Evolutionary conservation across 2,888 invertebrate species (phyloP), one percentile per base, ranked within the genome.

Genomic region (Candidula unifasciata): DNA sequence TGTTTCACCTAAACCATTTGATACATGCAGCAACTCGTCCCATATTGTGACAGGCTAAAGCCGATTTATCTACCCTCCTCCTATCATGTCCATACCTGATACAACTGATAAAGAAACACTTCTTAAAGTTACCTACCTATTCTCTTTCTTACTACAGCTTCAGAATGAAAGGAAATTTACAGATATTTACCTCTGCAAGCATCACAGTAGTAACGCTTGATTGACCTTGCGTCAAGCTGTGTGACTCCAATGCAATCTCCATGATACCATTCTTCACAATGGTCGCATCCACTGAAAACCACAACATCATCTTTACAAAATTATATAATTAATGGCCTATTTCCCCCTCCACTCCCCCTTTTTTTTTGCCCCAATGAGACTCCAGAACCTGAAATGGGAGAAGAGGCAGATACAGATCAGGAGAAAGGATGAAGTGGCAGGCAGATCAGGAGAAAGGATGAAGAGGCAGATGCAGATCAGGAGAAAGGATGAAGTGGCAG

Each of bases 181-280:
- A 21, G 37, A 27, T 10, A 87, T 89, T 84, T 88, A 94, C 94
- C 89, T 90, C 93, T 89, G 88, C 94, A 94, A 35, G 89, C 83
- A 24, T 92, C 95, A 93, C 99, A 99, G 93, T 96, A 98, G 92
- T 98, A 99, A 89, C 97, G 97, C 91, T 97, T 97, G 84, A 99
- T 99, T 89, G 96, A 96, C 91, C 97, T 97, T 0, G 99, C 97
- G 92, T 98, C 97, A 89, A 96, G 96, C 93, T 98, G 97, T 0
- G 97, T 98, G 88, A 99, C 97, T 89, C 97, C 97, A 88, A 99
- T 98, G 93, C 99, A 99, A 92, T 98, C 98, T 0, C 99, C 99
- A 92, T 99, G 99, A 92, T 98, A 99, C 99, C 99, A 99, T 94
- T 99, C 98, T 93, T 99, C 98, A 93, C 99, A 99, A 24, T 97